phyloP scores from a whole-genome alignment of 2,888 invertebrate genomes.

The Nomada hirtipes region DNA sequence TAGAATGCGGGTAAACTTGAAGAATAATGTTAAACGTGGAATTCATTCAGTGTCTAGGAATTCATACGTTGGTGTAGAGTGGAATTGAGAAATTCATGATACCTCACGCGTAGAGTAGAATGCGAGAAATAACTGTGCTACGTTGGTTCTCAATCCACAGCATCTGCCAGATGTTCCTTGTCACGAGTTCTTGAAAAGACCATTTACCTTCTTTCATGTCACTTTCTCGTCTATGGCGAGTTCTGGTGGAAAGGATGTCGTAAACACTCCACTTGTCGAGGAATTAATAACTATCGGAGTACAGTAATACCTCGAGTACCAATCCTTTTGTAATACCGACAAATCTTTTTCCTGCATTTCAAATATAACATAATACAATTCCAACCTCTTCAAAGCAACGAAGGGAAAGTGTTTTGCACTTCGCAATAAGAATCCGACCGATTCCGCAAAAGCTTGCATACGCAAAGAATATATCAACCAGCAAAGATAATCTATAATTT shows the following conservation, averaged over 20 bases:
- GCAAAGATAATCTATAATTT: neutral
- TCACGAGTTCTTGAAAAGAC: conserved; percentile 53
- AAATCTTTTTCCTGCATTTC: too few relatives aligned
- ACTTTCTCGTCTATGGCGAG: conserved; percentile 25
- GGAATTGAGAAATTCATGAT: conserved; percentile 61
- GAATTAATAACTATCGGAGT: neutral
- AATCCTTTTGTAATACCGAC: too few relatives aligned
- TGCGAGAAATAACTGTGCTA: conserved; percentile 76
- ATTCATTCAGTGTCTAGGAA: conserved; percentile 52
- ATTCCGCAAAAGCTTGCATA: too few relatives aligned
- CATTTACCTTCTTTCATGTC: conserved; percentile 25
- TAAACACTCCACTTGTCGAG: neutral
- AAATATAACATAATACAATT: too few relatives aligned
- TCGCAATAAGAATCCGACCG: neutral
- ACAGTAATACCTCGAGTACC: too few relatives aligned
- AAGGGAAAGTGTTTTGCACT: too few relatives aligned
- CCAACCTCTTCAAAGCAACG: too few relatives aligned
- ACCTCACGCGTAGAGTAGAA: conserved; percentile 68
- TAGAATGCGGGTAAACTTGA: too few relatives aligned
- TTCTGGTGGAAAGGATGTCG: neutral
- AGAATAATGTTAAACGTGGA: conserved; percentile 14
- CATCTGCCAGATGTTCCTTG: conserved; percentile 79
- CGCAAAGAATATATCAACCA: neutral
- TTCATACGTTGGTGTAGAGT: conserved; percentile 47
- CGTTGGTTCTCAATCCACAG: conserved; percentile 67